A percentile compares a stretch with the other conserved stretches of the same genome.
phyloP scores from a whole-genome alignment of 2,113 vertebrate genomes.

The Apodemus sylvaticus region DNA sequence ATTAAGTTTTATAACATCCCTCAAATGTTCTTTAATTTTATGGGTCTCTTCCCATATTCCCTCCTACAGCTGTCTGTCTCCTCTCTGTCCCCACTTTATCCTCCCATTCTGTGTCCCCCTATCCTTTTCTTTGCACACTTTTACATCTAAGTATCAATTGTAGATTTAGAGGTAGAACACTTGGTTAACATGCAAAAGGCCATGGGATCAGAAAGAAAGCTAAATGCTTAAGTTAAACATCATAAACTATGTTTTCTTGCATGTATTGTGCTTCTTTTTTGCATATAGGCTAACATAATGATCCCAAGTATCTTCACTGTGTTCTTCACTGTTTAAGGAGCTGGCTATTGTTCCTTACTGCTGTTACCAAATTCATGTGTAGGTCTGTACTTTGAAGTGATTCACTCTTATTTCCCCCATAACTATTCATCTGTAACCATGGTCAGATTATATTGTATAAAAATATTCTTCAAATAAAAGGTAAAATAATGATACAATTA shows the following conservation, averaged over 20 bases:
- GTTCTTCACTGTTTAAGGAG: not conserved
- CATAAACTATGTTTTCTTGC: not conserved
- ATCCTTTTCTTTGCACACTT: not conserved
- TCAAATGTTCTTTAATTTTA: not conserved
- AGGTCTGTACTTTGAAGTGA: constrained; percentile 32
- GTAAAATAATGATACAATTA: not conserved
- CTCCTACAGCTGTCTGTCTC: not conserved
- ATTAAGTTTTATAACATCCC: not conserved
- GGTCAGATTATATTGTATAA: not conserved
- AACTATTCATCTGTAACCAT: constrained; percentile 34
- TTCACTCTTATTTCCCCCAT: not conserved
- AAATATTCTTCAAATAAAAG: not conserved
- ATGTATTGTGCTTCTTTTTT: not conserved
- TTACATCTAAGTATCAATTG: not conserved
- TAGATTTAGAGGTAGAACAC: not conserved
- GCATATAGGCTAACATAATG: not conserved
- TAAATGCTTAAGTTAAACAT: not conserved
- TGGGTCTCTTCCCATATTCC: not conserved
- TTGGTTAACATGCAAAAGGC: too few species aligned
- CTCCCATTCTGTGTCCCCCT: not conserved
- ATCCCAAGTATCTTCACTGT: not conserved
- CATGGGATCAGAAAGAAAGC: too few species aligned
- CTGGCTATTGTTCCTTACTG: not conserved
- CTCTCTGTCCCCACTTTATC: not conserved
- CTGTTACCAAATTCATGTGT: constrained; percentile 37